Evolutionary conservation across 2,797 vertebrate genomes (phyloP).

Genomic region (Pitangus sulphuratus): DNA sequence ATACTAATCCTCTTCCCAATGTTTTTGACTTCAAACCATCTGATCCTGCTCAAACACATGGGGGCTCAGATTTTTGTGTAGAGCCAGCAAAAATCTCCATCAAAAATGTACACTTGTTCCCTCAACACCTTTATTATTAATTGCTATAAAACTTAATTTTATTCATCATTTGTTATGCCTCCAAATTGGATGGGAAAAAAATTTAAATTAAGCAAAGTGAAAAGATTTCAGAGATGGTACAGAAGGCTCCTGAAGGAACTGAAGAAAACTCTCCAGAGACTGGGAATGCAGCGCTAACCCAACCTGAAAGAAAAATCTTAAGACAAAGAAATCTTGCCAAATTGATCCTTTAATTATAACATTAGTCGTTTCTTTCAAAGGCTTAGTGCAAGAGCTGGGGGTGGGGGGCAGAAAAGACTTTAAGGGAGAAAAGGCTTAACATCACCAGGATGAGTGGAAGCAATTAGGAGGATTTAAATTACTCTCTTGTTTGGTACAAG

Average conservation of each 20-base stretch:
- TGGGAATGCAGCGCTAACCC: slow-evolving; percentile 22
- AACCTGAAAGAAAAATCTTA: slow-evolving; percentile 68
- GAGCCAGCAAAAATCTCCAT: not conserved
- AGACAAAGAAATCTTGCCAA: slow-evolving; percentile 71
- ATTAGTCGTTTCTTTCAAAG: slow-evolving; percentile 69
- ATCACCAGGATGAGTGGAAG: slow-evolving; percentile 50
- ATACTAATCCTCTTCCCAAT: not conserved
- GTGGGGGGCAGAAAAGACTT: slow-evolving; percentile 56
- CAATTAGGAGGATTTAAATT: slow-evolving; percentile 63
- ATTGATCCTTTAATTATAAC: slow-evolving; percentile 75
- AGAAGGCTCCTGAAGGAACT: slow-evolving; percentile 61
- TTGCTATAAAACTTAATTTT: slow-evolving; percentile 33
- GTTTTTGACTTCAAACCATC: not conserved
- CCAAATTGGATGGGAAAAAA: slow-evolving; percentile 26
- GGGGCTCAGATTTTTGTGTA: not conserved
- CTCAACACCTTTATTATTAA: slow-evolving; percentile 48
- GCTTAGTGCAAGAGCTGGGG: slow-evolving; percentile 38
- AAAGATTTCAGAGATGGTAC: slow-evolving; percentile 48
- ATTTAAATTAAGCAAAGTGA: slow-evolving; percentile 22
- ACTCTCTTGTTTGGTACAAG: slow-evolving; percentile 40
- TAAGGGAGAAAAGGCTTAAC: slow-evolving; percentile 55
- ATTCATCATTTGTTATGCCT: slow-evolving; percentile 45
- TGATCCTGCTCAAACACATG: rapidly evolving
- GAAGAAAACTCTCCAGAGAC: slow-evolving; percentile 59
- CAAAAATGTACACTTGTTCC: not conserved